phyloP scores from a whole-genome alignment of 2,888 invertebrate species.

The Meteorus cinctellus region DNA sequence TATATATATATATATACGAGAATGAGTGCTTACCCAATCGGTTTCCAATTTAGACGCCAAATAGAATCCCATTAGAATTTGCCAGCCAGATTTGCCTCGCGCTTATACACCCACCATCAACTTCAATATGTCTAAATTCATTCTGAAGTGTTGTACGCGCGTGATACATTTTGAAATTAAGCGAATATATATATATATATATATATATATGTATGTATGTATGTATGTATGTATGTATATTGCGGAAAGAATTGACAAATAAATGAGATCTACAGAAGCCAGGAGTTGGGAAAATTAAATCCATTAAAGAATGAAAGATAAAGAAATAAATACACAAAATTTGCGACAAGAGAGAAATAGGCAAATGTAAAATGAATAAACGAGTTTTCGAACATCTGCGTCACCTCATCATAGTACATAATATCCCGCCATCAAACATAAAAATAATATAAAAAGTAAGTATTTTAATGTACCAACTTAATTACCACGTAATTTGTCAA shows the following conservation, averaged over 20 bases:
- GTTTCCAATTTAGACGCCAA: conserved; percentile 66
- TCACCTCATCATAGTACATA: background rate
- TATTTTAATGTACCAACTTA: background rate
- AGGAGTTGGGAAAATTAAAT: conserved; percentile 8
- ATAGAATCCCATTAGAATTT: conserved; percentile 68
- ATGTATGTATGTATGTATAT: background rate
- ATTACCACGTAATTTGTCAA: background rate
- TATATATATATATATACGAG: conserved; percentile 3
- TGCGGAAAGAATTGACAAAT: conserved; percentile 21
- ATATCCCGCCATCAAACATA: background rate
- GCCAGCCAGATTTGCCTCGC: conserved; percentile 44
- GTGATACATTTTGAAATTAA: conserved; percentile 27
- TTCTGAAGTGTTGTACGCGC: background rate
- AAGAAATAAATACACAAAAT: background rate
- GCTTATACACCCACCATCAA: conserved; percentile 1
- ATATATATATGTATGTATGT: too few species aligned
- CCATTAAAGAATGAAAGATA: conserved; percentile 38
- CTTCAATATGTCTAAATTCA: conserved; percentile 5
- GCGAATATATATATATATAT: background rate
- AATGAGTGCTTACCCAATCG: conserved; percentile 55
- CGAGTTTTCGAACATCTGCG: background rate
- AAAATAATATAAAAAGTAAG: background rate
- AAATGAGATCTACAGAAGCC: conserved; percentile 41
- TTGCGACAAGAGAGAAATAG: conserved; percentile 22
- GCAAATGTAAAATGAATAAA: conserved; percentile 42